phyloP scores from a whole-genome alignment of 2,113 vertebrate genomes.

The Pogonocichla stellata region DNA sequence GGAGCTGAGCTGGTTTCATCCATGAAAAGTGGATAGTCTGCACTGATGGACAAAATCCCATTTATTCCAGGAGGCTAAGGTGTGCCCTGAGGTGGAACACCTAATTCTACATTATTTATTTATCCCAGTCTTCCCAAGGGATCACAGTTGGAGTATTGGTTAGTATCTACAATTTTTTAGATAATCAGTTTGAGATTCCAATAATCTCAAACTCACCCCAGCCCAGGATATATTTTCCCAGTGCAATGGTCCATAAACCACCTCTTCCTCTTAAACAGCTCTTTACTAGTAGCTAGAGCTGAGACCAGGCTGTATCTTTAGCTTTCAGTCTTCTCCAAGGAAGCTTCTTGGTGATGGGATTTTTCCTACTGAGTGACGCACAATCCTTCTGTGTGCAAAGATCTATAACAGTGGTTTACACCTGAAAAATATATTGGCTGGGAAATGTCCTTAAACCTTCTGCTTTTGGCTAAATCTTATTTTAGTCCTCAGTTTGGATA shows the following conservation, averaged over 20 bases:
- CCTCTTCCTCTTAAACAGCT: background rate
- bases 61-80: background rate
- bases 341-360: background rate
- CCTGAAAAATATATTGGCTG: slow-evolving; percentile 24
- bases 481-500: slow-evolving; percentile 13
- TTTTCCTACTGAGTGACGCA: background rate
- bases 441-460: background rate
- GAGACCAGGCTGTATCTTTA: background rate
- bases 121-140: background rate
- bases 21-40: background rate
- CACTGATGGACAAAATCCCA: background rate
- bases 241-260: background rate
- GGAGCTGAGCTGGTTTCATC: background rate
- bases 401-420: background rate
- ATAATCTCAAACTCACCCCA: background rate
- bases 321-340: background rate
- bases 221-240: background rate
- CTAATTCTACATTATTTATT: background rate
- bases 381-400: slow-evolving; percentile 9
- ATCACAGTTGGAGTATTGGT: background rate
- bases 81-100: background rate
- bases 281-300: background rate
- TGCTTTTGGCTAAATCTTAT: slow-evolving; percentile 32
- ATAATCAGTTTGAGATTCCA: background rate
- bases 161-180: background rate